These are phyloP conservation scores for Microctenopoma steveboyesi DNA, from an alignment of 2,797 vertebrate genomes.

Conservation along the genomic window DNA sequence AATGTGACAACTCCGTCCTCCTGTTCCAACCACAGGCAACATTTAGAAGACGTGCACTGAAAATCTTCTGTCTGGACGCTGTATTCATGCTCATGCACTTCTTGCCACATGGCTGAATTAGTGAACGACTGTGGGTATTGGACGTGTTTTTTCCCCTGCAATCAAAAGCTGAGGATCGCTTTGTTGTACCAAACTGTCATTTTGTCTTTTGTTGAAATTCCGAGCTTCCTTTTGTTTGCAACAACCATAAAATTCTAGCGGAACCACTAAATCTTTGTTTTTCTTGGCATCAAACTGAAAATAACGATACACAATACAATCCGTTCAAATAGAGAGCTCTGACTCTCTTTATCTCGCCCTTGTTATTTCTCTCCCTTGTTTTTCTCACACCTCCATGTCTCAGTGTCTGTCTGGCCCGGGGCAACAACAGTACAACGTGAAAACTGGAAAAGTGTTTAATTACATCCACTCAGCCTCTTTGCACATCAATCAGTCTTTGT, in stretches of 20 bases:
- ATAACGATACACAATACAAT: not conserved
- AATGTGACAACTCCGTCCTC: conserved; percentile 2
- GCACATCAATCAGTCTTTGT: conserved; percentile 63
- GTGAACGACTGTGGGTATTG: not conserved
- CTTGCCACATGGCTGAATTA: not conserved
- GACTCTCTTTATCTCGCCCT: not conserved
- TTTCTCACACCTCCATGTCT: conserved; percentile 45
- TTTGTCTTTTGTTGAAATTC: not conserved
- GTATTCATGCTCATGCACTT: not conserved
- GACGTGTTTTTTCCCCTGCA: not conserved
- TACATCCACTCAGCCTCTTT: conserved; percentile 46
- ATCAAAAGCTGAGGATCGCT: not conserved
- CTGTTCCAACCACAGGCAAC: not conserved
- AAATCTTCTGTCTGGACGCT: conserved; percentile 6
- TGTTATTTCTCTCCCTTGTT: not conserved
- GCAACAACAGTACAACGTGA: conserved; percentile 41
- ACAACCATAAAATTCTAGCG: not conserved
- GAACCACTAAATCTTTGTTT: not conserved
- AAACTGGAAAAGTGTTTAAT: conserved; percentile 59
- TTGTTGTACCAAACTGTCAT: not conserved
- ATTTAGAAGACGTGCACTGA: not conserved
- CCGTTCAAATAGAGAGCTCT: not conserved
- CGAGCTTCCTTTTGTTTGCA: not conserved
- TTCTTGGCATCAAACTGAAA: not conserved
- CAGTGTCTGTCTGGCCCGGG: conserved; percentile 21